phyloP scores from a whole-genome alignment of 1,140 invertebrate genomes.

The Eciton burchellii region DNA sequence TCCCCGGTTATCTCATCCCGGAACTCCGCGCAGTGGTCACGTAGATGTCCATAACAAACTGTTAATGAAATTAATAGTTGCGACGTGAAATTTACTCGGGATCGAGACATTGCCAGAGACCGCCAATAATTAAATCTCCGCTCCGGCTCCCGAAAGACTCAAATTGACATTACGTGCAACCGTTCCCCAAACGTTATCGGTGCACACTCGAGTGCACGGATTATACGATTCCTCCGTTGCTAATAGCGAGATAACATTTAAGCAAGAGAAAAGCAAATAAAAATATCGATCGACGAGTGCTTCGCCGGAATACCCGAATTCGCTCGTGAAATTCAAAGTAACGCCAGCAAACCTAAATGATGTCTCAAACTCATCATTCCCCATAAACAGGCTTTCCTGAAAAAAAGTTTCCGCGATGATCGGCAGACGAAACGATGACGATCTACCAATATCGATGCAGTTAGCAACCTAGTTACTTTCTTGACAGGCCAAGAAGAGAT shows the following conservation, averaged over 20 bases:
- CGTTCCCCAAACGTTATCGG: constrained; percentile 20
- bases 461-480: too few relatives aligned
- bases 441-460: neutral
- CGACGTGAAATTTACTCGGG: constrained; percentile 62
- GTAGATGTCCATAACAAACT: constrained; percentile 65
- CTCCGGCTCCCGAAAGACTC: constrained; percentile 59
- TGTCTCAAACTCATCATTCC: too few relatives aligned
- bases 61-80: constrained; percentile 69
- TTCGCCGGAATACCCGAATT: neutral
- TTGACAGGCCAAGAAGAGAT: too few relatives aligned
- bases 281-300: neutral
- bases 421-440: too few relatives aligned
- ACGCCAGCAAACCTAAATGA: too few relatives aligned
- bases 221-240: neutral
- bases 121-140: constrained; percentile 67
- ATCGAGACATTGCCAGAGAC: constrained; percentile 51
- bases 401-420: too few relatives aligned
- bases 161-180: constrained; percentile 62
- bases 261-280: neutral
- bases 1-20: constrained; percentile 12
- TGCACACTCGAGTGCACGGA: constrained; percentile 14
- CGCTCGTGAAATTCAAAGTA: too few relatives aligned
- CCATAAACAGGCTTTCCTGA: too few relatives aligned
- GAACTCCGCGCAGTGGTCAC: constrained; percentile 17
- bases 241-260: neutral